phyloP scores from a whole-genome alignment of 2,888 invertebrate species.

The Kuschelorhynchus macadamiae region DNA sequence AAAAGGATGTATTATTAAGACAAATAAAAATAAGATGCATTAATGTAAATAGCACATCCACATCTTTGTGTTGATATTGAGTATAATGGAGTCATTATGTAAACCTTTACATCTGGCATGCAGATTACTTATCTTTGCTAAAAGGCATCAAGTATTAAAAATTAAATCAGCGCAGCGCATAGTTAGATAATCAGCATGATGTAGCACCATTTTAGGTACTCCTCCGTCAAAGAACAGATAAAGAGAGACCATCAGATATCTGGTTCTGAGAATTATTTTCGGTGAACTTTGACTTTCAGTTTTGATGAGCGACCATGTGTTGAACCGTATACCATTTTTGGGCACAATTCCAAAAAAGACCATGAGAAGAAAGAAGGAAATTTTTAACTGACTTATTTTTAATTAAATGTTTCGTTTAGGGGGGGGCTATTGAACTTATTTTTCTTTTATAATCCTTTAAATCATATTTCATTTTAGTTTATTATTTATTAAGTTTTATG shows the following conservation, averaged over 20 bases:
- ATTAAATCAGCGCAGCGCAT: slow-evolving; percentile 16
- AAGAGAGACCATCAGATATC: slow-evolving; percentile 16
- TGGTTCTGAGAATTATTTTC: slow-evolving; percentile 30
- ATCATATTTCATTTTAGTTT: no score
- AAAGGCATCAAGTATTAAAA: slow-evolving; percentile 25
- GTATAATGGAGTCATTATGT: slow-evolving; percentile 22
- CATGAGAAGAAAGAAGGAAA: slow-evolving; percentile 21
- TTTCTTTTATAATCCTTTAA: no score
- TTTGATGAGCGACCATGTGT: slow-evolving; percentile 30
- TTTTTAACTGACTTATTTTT: slow-evolving; percentile 23
- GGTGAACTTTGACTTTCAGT: slow-evolving; percentile 31
- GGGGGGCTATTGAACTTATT: no score
- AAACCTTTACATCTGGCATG: slow-evolving; percentile 23
- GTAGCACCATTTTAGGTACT: background rate
- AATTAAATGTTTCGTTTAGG: slow-evolving; percentile 9
- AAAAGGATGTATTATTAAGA: no score
- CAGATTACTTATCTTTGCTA: slow-evolving; percentile 19
- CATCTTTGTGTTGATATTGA: slow-evolving; percentile 11
- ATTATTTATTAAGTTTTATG: no score
- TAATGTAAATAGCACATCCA: slow-evolving; percentile 15
- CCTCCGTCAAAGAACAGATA: slow-evolving; percentile 6
- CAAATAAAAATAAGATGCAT: background rate
- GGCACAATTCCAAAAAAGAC: slow-evolving; percentile 32
- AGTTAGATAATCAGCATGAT: slow-evolving; percentile 3
- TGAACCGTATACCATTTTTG: slow-evolving; percentile 31